Evolutionary conservation across 1,140 invertebrate genomes (phyloP), one percentile per base, ranked within the genome.

Genomic region (Drosophila lini): DNA sequence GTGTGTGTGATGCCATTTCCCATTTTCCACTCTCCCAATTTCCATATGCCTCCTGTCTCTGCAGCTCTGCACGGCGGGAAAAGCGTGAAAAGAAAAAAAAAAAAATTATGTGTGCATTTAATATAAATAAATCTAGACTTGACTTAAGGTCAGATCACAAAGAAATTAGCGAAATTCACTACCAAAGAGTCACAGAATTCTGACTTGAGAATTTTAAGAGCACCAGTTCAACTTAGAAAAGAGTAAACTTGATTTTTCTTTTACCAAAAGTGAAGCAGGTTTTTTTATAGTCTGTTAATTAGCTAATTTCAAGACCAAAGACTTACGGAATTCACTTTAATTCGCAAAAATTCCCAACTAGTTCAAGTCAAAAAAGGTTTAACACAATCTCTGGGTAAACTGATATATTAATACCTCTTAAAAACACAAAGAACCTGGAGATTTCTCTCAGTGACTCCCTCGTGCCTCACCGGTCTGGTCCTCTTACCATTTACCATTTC

Each of bases 1-100:
- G 81, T 85, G 69, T 85, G 81, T 50, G 48, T 74, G 69, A 47
- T 63, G 61, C 53, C 71, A 48, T 52, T 71, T 59, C 19, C 44
- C 60, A 62, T 59, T 40, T 40, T 15, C 48, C 31, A 36, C 13
- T 59, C 38, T 28, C 25, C 36, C 65, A 71, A 73, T 73, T 73
- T 73, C 69, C 69, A 73, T 73, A 73, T 44, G 69, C 67, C 69
- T 73, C 2, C 44, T 50, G 64, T 48, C 64, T 40, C 31, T 59
- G 13, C 68, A 32, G 16, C 15, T 8, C 15, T 16, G 53, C 42
- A 59, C 69, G 10, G 40, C 0, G n/a, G 6, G 16, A 52, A 69
- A 56, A 25, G 16, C 7, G 16, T 15, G 7, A 1, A 19, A 19
- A 19, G 7, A 1, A 19, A 19, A 19, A 19, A 19, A 19, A 19